Evolutionary conservation across 2,797 vertebrate species (phyloP).

Genomic region (Huso huso): DNA sequence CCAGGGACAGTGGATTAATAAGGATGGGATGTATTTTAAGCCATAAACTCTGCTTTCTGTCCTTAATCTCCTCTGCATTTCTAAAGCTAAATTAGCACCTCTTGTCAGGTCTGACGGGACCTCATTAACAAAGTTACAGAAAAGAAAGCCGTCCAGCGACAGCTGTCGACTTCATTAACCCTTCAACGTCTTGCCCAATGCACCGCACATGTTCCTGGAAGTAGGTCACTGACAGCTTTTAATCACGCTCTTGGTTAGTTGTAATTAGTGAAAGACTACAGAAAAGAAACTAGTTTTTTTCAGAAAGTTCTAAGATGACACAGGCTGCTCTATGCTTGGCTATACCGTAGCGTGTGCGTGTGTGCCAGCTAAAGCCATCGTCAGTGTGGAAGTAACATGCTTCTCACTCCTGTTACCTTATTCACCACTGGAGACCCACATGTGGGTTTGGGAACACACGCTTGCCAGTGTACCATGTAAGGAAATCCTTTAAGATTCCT

Average conservation of each 20-base stretch:
- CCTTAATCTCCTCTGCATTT: conserved; percentile 79
- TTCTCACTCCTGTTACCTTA: too few relatives aligned
- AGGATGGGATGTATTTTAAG: conserved; percentile 80
- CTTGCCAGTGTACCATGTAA: background rate
- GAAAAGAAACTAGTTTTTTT: conserved; percentile 31
- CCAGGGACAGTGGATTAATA: conserved; percentile 72
- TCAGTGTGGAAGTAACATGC: too few relatives aligned
- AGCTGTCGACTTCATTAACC: conserved; percentile 24
- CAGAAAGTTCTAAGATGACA: too few relatives aligned
- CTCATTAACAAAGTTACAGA: conserved; percentile 76
- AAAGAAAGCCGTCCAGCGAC: conserved; percentile 65
- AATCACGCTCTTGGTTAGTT: conserved; percentile 73
- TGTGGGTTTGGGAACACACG: too few relatives aligned
- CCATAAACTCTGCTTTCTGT: conserved; percentile 75
- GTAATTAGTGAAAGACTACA: conserved; percentile 70
- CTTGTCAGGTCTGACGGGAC: conserved; percentile 75
- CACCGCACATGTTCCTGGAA: conserved; percentile 28
- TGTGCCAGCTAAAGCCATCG: too few relatives aligned
- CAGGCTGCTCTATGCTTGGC: too few relatives aligned
- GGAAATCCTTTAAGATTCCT: background rate
- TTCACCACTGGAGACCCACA: too few relatives aligned
- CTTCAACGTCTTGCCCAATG: background rate
- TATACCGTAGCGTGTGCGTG: too few relatives aligned
- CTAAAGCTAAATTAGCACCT: conserved; percentile 79
- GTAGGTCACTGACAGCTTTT: conserved; percentile 67